Evolutionary conservation across 2,888 invertebrate species (phyloP).

Genomic region (Ophion costatus): DNA sequence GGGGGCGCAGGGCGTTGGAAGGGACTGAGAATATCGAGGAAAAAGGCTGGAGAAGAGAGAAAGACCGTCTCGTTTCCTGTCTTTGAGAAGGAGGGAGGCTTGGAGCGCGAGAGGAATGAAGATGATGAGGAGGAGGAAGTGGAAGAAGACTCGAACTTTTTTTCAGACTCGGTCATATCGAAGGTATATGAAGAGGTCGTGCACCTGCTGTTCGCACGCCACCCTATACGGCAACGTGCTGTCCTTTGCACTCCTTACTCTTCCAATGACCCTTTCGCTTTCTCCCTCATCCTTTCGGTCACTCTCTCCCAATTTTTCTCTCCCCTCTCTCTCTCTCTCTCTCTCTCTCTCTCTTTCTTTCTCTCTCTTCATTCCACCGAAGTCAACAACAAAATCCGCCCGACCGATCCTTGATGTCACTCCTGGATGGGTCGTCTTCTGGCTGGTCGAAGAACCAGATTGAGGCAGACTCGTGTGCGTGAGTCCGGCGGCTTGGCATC

Average conservation of each 20-base stretch:
- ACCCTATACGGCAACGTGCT: constrained; percentile 61
- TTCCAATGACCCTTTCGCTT: constrained; percentile 58
- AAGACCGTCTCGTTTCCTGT: neutral
- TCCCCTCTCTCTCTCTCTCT: constrained; percentile 21
- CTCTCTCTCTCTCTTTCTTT: constrained; percentile 27
- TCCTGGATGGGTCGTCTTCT: constrained; percentile 56
- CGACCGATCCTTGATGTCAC: constrained; percentile 73
- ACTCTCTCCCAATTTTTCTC: constrained; percentile 29
- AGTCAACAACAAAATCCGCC: constrained; percentile 55
- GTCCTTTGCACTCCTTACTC: constrained; percentile 26
- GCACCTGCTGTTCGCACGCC: constrained; percentile 80
- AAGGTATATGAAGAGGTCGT: constrained; percentile 76
- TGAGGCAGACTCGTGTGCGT: constrained; percentile 43
- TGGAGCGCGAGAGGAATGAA: neutral
- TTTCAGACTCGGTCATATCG: constrained; percentile 64
- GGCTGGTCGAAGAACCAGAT: constrained; percentile 54
- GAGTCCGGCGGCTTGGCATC: constrained; percentile 54
- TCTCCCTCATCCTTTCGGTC: constrained; percentile 44
- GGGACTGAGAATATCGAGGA: neutral
- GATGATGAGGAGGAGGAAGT: constrained; percentile 50
- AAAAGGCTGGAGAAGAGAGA: neutral
- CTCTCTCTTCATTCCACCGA: constrained; percentile 26
- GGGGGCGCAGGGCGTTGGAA: neutral
- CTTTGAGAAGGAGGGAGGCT: constrained; percentile 11
- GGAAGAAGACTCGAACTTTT: constrained; percentile 58